Conservation (phyloP, 2,797 vertebrate species). For the Cirrhinus molitorella region DNA sequence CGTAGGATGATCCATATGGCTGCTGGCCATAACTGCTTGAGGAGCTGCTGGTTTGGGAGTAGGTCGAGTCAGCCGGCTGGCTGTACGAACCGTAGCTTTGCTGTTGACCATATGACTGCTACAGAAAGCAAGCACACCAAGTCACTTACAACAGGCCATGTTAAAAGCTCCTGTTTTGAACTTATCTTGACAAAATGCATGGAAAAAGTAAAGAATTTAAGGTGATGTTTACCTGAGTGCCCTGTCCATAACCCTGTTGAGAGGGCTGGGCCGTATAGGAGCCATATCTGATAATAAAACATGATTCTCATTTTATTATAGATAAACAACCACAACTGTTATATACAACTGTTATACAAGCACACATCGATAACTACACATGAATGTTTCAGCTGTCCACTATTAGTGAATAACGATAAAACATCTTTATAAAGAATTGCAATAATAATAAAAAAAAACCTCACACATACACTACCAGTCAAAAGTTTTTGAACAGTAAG, state of each 20-base stretch:
- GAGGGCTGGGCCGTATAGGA: constrained; percentile 86
- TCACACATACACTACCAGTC: too few relatives aligned
- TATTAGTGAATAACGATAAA: background rate
- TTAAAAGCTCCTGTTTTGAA: background rate
- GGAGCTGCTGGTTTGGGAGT: constrained; percentile 82
- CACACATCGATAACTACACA: too few relatives aligned
- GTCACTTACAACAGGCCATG: background rate
- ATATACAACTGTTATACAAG: background rate
- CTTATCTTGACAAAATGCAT: background rate
- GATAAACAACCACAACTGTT: background rate
- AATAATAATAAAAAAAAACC: too few relatives aligned
- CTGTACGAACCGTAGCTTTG: constrained; percentile 87
- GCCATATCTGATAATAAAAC: constrained; percentile 78
- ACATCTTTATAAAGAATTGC: background rate
- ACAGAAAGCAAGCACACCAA: background rate
- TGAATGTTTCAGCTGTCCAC: background rate
- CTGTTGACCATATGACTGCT: constrained; percentile 84
- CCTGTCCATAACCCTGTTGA: constrained; percentile 84
- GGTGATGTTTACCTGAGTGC: constrained; percentile 77
- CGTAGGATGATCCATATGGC: constrained; percentile 84
- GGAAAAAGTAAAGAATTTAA: background rate
- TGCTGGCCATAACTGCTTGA: constrained; percentile 83
- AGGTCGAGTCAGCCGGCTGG: constrained; percentile 84
- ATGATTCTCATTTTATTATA: background rate
- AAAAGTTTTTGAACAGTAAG: too few relatives aligned